These are phyloP conservation scores for Cremastinae sp. DNA, from an alignment of 2,888 invertebrate species.

Conservation along the genomic window DNA sequence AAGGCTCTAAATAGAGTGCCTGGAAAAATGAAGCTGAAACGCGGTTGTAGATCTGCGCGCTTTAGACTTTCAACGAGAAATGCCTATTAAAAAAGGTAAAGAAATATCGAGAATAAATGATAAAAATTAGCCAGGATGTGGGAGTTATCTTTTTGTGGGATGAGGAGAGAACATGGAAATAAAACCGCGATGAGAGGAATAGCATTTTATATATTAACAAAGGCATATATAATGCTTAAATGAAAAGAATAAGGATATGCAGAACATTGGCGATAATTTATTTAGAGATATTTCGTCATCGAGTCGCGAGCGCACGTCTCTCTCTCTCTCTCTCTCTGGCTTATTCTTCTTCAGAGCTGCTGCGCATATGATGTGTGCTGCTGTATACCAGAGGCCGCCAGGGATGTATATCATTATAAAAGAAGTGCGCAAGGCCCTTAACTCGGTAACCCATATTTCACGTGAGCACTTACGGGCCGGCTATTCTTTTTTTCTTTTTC, in stretches of 20 bases:
- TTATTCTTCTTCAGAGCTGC: too few species aligned
- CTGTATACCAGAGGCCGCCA: too few species aligned
- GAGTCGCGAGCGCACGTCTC: too few species aligned
- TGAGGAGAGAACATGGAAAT: too few species aligned
- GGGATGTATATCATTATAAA: slow-evolving; percentile 77
- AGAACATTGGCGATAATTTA: slow-evolving; percentile 44
- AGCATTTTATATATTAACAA: too few species aligned
- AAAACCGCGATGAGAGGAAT: too few species aligned
- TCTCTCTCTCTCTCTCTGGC: too few species aligned
- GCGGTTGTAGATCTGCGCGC: background rate
- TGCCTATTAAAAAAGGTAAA: background rate
- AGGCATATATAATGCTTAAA: too few species aligned
- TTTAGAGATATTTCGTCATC: slow-evolving; percentile 51
- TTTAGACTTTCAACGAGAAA: slow-evolving; percentile 18
- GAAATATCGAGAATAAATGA: too few species aligned
- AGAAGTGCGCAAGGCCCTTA: slow-evolving; percentile 72
- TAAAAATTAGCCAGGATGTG: too few species aligned
- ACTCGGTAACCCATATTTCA: slow-evolving; percentile 80
- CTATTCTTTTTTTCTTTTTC: slow-evolving; percentile 76
- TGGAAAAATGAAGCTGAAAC: slow-evolving; percentile 11
- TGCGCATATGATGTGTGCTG: too few species aligned
- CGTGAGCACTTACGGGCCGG: slow-evolving; percentile 75
- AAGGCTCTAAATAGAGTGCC: slow-evolving; percentile 1
- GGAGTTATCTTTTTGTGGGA: too few species aligned
- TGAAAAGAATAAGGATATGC: slow-evolving; percentile 24